Evolutionary conservation across 1,140 invertebrate genomes (phyloP).

Genomic region (Latrodectus geometricus): DNA sequence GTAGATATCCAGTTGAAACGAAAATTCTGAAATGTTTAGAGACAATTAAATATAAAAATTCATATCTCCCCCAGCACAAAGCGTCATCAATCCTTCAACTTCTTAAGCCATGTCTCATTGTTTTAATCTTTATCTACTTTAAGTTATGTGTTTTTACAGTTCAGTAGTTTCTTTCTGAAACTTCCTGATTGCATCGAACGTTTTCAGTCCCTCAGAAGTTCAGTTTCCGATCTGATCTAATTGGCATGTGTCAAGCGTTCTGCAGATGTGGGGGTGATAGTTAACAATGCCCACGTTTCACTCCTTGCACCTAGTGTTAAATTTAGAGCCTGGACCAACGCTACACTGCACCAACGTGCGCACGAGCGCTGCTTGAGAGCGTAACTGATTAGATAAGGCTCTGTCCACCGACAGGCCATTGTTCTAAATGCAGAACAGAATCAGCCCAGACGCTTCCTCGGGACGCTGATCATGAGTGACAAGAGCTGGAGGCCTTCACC

Average conservation of each 20-base stretch:
- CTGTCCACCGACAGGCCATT: not conserved
- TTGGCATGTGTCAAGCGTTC: slow-evolving; percentile 48
- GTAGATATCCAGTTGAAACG: too few relatives aligned
- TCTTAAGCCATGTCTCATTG: not conserved
- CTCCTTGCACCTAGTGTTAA: slow-evolving; percentile 14
- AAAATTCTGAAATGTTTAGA: too few relatives aligned
- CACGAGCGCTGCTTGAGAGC: not conserved
- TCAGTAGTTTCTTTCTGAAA: not conserved
- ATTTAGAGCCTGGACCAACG: slow-evolving; percentile 33
- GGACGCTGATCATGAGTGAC: not conserved
- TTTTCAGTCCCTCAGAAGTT: not conserved
- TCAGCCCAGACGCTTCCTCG: not conserved
- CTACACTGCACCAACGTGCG: slow-evolving; percentile 2
- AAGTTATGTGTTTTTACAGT: not conserved
- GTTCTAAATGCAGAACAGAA: not conserved
- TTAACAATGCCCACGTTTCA: slow-evolving; percentile 25
- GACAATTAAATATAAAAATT: too few relatives aligned
- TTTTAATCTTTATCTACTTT: not conserved
- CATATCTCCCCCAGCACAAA: too few relatives aligned
- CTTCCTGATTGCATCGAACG: not conserved
- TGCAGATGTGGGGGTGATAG: not conserved
- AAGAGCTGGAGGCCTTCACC: not conserved
- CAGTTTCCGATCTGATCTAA: slow-evolving; percentile 51
- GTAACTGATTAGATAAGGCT: not conserved
- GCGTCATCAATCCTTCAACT: too few relatives aligned